Evolutionary conservation across 2,888 invertebrate species (phyloP).

Genomic region (Eupithecia centaureata): DNA sequence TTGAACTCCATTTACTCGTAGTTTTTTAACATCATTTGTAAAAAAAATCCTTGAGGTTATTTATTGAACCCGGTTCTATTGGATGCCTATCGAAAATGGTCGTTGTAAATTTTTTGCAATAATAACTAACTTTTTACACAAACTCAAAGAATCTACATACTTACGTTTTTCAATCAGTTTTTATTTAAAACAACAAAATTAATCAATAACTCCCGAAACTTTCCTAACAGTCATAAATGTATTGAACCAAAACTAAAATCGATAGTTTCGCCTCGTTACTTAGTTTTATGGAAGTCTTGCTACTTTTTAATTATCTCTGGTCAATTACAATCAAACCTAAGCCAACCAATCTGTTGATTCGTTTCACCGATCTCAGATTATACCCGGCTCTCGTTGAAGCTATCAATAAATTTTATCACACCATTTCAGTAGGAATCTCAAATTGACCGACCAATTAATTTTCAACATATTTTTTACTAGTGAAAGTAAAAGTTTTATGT

Average conservation of each 20-base stretch:
- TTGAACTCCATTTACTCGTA: neutral
- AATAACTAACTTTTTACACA: neutral
- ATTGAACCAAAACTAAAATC: slow-evolving; percentile 8
- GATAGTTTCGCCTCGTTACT: slow-evolving; percentile 30
- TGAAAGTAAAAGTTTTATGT: slow-evolving; percentile 29
- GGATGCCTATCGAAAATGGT: neutral
- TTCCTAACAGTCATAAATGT: neutral
- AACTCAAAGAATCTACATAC: neutral
- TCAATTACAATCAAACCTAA: slow-evolving; percentile 66
- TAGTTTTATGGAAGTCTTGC: slow-evolving; percentile 62
- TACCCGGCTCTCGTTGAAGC: slow-evolving; percentile 71
- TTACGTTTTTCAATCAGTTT: neutral
- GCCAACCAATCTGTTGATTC: slow-evolving; percentile 68
- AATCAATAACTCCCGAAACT: neutral
- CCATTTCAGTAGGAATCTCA: slow-evolving; percentile 78
- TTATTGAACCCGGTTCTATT: neutral
- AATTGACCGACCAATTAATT: slow-evolving; percentile 70
- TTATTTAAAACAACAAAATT: neutral
- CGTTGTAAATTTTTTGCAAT: neutral
- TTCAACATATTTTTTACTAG: slow-evolving; percentile 52
- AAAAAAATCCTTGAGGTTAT: neutral
- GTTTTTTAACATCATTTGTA: neutral
- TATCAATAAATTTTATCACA: slow-evolving; percentile 80
- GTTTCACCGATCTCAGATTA: slow-evolving; percentile 70
- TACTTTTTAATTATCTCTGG: slow-evolving; percentile 76